Evolutionary conservation across 1,140 invertebrate genomes (phyloP), one percentile per base, ranked within the genome.

Genomic region (Eciton burchellii): DNA sequence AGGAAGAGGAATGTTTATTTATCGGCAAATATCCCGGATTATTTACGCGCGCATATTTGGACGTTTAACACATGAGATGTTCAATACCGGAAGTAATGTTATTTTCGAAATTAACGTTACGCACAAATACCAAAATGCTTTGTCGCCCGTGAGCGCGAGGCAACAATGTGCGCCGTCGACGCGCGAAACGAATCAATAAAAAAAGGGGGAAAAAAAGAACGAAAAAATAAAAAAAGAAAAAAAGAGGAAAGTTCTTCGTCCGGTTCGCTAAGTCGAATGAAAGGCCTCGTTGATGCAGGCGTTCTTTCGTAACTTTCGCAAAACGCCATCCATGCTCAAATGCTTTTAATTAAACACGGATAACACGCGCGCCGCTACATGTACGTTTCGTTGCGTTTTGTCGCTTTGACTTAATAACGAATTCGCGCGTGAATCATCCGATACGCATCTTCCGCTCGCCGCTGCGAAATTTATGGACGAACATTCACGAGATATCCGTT

Each of bases 321-420:
- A 79, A 79, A 79, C 63, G 35, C 12, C 41, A 12, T 29, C 16
- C 74, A 68, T 16, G 35, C 41, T 79, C 74, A 57, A 77, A 79
- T n/a, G 63, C 49, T 79, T 79, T 79, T 70, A 70, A 79, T 79
- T 79, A 70, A 79, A 47, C n/a, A n/a, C n/a, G n/a, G n/a, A n/a
- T n/a, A n/a, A n/a, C n/a, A n/a, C 49, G 52, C 49, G 35, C 63
- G 21, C 41, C 43, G 43, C 26, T 12, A 49, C 14, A 19, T 76
- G 41, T 47, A 43, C 65, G 62, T 21, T 45, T 21, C 26, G 21
- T 35, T 6, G 21, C 35, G 41, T 79, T n/a, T 45, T 21, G 6
- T 11, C 3, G 35, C 26, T 76, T 79, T 70, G 35, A 70, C 49
- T 79, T 57, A 47, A 52, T 79, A 79, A 79, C 49, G 63, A 79